Conservation (phyloP, 2,797 vertebrate genomes). For the Schizopygopsis pylzovi region DNA sequence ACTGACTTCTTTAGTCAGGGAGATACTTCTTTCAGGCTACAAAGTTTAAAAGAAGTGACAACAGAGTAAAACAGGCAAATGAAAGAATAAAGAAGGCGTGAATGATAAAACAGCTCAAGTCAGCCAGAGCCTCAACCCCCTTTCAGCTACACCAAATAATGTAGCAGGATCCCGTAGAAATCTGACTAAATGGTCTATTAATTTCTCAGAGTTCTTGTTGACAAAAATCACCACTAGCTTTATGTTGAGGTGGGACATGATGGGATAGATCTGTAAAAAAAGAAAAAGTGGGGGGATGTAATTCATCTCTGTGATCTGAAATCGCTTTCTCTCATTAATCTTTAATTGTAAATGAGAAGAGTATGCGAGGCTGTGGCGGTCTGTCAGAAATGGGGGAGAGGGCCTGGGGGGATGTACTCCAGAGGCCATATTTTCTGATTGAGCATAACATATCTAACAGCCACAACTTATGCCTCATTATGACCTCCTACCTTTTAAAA, state of each 20-base stretch:
- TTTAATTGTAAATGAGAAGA: conserved; percentile 89
- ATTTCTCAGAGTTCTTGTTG: conserved; percentile 89
- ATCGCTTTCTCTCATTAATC: conserved; percentile 92
- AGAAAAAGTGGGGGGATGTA: conserved; percentile 81
- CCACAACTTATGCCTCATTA: conserved; percentile 80
- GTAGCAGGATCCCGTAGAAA: conserved; percentile 76
- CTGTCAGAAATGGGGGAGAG: conserved; percentile 80
- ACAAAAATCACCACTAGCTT: conserved; percentile 88
- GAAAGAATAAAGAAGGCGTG: conserved; percentile 35
- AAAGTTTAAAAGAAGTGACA: background rate
- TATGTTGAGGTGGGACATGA: conserved; percentile 80
- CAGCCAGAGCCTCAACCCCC: background rate
- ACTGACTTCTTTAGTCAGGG: background rate
- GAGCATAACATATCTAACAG: conserved; percentile 87
- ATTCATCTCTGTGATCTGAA: conserved; percentile 93
- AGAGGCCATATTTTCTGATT: conserved; percentile 83
- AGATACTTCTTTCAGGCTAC: conserved; percentile 16
- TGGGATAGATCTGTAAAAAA: conserved; percentile 6
- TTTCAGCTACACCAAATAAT: conserved; percentile 47
- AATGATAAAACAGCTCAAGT: conserved; percentile 24
- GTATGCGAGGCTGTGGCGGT: conserved; percentile 84
- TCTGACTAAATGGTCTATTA: conserved; percentile 86
- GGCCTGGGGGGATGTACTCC: conserved; percentile 84
- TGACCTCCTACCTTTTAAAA: conserved; percentile 35
- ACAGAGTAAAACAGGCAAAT: conserved; percentile 4